Conservation (phyloP, 1,140 invertebrate species). For the Lithobius niger region DNA sequence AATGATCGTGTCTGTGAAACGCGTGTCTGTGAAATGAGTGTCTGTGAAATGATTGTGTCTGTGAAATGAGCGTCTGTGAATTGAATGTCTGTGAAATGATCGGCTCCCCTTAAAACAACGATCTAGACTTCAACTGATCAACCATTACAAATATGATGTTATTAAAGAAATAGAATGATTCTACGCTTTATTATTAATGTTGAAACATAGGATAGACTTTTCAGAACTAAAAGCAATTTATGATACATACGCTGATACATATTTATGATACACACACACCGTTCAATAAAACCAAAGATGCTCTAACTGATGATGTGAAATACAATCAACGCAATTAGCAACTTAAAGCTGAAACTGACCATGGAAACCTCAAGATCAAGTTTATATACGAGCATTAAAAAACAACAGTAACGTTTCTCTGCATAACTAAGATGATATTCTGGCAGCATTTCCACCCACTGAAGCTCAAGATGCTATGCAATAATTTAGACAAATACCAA, state of each 20-base stretch:
- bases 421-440: neutral
- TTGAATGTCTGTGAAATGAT: no score
- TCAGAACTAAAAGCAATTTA: neutral
- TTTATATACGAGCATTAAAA: no score
- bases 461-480: neutral
- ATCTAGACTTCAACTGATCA: conserved; percentile 1
- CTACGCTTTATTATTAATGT: conserved; percentile 1
- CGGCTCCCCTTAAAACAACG: conserved; percentile 2
- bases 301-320: neutral
- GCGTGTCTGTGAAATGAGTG: no score
- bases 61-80: no score
- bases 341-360: neutral
- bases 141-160: conserved; percentile 1
- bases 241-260: neutral
- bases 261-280: no score
- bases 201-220: conserved; percentile 1
- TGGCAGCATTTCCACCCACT: neutral
- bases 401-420: neutral
- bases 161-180: neutral
- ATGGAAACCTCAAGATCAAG: neutral
- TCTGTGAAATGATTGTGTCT: no score
- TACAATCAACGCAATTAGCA: neutral
- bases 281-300: neutral
- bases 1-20: no score
- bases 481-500: neutral